phyloP scores from a whole-genome alignment of 2,113 vertebrate genomes.

The Pheucticus melanocephalus region DNA sequence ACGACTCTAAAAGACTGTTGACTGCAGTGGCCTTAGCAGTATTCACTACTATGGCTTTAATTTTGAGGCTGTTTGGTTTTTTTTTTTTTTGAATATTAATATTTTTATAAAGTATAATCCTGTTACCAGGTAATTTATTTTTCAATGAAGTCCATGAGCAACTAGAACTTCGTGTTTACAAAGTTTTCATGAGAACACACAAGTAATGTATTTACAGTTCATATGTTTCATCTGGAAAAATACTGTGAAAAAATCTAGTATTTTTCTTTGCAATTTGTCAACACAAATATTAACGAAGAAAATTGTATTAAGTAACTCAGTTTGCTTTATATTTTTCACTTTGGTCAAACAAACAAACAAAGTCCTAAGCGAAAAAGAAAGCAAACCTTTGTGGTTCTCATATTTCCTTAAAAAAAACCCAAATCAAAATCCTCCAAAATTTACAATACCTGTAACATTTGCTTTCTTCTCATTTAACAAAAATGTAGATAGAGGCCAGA shows the following conservation, averaged over 20 bases:
- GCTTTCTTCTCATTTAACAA: background rate
- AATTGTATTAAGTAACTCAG: background rate
- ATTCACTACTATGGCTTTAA: background rate
- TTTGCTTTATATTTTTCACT: background rate
- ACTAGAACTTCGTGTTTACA: background rate
- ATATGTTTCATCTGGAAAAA: background rate
- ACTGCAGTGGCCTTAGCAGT: background rate
- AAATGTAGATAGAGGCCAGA: rapidly evolving
- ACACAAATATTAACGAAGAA: background rate
- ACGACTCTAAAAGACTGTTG: background rate
- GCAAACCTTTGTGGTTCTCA: background rate
- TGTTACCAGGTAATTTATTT: background rate
- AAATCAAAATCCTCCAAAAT: rapidly evolving
- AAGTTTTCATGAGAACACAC: background rate
- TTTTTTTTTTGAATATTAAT: background rate
- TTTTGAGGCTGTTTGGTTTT: rapidly evolving
- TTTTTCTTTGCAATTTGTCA: background rate
- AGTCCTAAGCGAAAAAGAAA: background rate
- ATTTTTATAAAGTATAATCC: background rate
- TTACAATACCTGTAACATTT: background rate
- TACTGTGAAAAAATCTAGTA: background rate
- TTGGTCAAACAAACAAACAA: background rate
- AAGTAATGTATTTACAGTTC: background rate
- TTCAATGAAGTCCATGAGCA: rapidly evolving
- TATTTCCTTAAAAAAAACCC: background rate